These are phyloP conservation scores for Drosophila kokeensis DNA, from an alignment of 2,888 invertebrate genomes.

Conservation along the genomic window DNA sequence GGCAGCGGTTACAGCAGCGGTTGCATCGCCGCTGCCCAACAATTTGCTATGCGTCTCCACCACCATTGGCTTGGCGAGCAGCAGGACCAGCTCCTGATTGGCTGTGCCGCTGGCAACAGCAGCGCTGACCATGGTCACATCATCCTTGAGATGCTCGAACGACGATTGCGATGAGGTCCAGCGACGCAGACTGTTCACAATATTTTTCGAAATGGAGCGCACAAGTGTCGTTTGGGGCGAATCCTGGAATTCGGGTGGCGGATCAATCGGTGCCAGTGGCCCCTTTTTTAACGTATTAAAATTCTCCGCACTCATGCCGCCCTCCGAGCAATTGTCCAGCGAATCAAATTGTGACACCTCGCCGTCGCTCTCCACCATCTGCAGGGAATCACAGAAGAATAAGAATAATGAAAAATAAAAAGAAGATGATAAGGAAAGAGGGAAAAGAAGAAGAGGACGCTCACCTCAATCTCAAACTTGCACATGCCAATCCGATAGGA, in stretches of 20 bases:
- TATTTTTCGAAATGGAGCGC: conserved; percentile 82
- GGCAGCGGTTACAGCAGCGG: conserved; percentile 8
- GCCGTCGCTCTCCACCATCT: conserved; percentile 93
- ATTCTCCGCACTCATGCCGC: conserved; percentile 91
- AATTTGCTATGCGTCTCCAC: conserved; percentile 15
- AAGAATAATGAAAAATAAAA: neutral
- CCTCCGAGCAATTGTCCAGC: conserved; percentile 90
- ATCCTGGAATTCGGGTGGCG: conserved; percentile 93
- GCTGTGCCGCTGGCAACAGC: conserved; percentile 27
- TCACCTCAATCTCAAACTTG: conserved; percentile 84
- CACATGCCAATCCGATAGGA: conserved; percentile 85
- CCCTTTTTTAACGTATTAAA: conserved; percentile 94
- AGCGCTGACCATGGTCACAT: conserved; percentile 54
- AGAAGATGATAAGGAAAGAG: neutral
- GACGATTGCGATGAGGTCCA: conserved; percentile 84
- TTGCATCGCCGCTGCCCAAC: conserved; percentile 6
- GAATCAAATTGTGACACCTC: conserved; percentile 93
- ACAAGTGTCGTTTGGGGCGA: conserved; percentile 84
- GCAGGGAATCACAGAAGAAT: conserved; percentile 29
- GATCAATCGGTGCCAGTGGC: conserved; percentile 90
- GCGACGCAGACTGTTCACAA: conserved; percentile 78
- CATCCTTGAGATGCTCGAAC: conserved; percentile 81
- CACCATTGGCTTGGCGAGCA: conserved; percentile 41
- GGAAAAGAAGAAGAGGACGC: neutral
- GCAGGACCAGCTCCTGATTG: conserved; percentile 56